Evolutionary conservation across 2,113 vertebrate genomes (phyloP), one percentile per base, ranked within the genome.

Genomic region (Myrmecobius fasciatus): DNA sequence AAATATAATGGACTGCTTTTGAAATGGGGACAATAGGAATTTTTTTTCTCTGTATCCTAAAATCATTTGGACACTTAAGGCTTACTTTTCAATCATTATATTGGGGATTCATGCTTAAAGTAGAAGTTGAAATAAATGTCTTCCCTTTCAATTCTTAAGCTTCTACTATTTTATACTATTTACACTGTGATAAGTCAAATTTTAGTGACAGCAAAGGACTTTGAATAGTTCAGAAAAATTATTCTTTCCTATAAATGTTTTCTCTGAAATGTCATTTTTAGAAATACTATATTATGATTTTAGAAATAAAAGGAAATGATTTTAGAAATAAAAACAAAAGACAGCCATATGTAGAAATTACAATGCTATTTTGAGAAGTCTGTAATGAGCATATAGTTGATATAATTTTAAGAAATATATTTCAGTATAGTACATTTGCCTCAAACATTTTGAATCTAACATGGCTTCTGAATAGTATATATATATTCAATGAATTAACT

Each of bases 181-280:
- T n/a, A 75, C 7, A 83, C 20, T 43, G 17, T 83, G 36, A 22
- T 43, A 24, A 43, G 31, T 22, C 17, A 83, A 24, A 83, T 83
- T 8, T 88, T 24, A 67, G 83, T 91, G 25, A 8, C 52, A 14
- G 26, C 67, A 11, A 96, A 46, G 43, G 9, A 93, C 93, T 97
- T 46, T 90, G 25, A 94, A 89, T 94, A 48, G 53, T 10, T 60
- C 47, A 60, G 91, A 97, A 53, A 53, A 93, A 96, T 48, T 22
- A n/a, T 43, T 83, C 54, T 94, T 52, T 92, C 52, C 54, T 91
- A 95, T 31, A 94, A n/a, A 24, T 54, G 36, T 89, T 95, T 95
- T 91, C 92, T 91, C 48, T 93, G 88, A 20, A 31, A 93, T 56
- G 91, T 92, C 2, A 95, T 49, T 95, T 96, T 54, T 24, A 92